These are phyloP conservation scores for Dryadula phaetusa DNA, from an alignment of 2,888 invertebrate species.

Conservation along the genomic window DNA sequence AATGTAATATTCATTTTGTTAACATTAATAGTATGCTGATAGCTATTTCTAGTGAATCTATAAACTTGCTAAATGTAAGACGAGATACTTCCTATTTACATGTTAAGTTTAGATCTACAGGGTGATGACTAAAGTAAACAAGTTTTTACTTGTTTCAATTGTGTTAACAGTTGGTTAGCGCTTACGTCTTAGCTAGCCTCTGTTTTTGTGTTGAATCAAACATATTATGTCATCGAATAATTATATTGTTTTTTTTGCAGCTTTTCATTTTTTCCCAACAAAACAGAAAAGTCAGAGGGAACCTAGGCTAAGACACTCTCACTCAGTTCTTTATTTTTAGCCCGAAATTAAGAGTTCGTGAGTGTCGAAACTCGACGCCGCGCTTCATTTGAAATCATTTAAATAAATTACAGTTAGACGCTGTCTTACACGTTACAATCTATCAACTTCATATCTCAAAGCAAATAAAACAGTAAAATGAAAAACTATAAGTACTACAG, in stretches of 20 bases:
- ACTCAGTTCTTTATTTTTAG: too few species aligned
- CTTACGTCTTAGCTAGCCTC: background rate
- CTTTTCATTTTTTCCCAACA: too few species aligned
- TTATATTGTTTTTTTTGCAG: too few species aligned
- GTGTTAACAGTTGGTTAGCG: background rate
- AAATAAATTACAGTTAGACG: too few species aligned
- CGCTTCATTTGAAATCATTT: too few species aligned
- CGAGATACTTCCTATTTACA: constrained; percentile 1
- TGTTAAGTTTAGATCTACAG: background rate
- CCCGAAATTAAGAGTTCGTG: too few species aligned
- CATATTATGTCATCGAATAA: background rate
- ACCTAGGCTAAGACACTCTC: too few species aligned
- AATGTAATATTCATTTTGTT: background rate
- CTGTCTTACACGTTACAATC: too few species aligned
- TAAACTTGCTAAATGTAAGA: background rate
- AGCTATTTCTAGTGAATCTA: background rate
- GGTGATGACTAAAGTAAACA: constrained; percentile 11
- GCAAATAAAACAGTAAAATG: background rate
- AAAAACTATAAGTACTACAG: constrained; percentile 22
- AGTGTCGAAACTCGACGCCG: too few species aligned
- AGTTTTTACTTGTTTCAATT: background rate
- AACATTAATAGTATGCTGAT: background rate
- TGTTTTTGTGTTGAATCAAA: background rate
- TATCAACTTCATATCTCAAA: background rate
- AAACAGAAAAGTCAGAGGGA: too few species aligned